Evolutionary conservation across 2,888 invertebrate genomes (phyloP).

Genomic region (Cryptophagus acutangulus): DNA sequence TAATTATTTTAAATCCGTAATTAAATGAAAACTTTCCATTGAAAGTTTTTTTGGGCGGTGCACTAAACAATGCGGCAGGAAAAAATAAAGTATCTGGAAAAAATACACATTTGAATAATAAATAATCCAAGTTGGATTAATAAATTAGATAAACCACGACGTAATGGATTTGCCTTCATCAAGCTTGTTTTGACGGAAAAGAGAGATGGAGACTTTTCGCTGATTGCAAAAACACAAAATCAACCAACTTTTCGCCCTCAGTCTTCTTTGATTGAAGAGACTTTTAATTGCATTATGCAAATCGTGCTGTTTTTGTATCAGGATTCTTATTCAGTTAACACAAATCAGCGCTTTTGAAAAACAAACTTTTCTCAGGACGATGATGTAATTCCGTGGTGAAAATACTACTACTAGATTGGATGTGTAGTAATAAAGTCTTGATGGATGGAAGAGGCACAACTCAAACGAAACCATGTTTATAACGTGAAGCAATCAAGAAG

Average conservation of each 20-base stretch:
- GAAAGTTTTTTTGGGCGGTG: not conserved
- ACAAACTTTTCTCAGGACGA: too few relatives aligned
- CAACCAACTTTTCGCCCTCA: slow-evolving; percentile 33
- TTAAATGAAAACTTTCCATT: slow-evolving; percentile 32
- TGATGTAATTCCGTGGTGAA: too few relatives aligned
- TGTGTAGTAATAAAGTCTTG: slow-evolving; percentile 11
- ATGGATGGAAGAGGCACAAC: slow-evolving; percentile 14
- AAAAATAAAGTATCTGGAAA: not conserved
- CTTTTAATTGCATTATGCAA: slow-evolving; percentile 47
- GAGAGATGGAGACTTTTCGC: slow-evolving; percentile 31
- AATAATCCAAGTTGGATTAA: slow-evolving; percentile 6
- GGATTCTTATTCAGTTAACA: slow-evolving; percentile 19
- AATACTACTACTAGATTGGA: not conserved
- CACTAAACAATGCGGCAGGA: not conserved
- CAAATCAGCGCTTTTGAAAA: too few relatives aligned
- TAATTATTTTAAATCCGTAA: slow-evolving; percentile 34
- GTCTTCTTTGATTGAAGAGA: slow-evolving; percentile 44
- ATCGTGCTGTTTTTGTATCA: slow-evolving; percentile 39
- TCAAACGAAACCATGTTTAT: slow-evolving; percentile 33
- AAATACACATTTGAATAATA: slow-evolving; percentile 4
- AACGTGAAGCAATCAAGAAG: slow-evolving; percentile 35
- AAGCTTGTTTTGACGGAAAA: slow-evolving; percentile 40
- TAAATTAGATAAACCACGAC: slow-evolving; percentile 10
- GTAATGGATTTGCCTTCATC: slow-evolving; percentile 23
- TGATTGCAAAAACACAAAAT: slow-evolving; percentile 48